These are phyloP conservation scores for Pyrrhosoma nymphula DNA, from an alignment of 2,888 invertebrate species.

Conservation along the genomic window DNA sequence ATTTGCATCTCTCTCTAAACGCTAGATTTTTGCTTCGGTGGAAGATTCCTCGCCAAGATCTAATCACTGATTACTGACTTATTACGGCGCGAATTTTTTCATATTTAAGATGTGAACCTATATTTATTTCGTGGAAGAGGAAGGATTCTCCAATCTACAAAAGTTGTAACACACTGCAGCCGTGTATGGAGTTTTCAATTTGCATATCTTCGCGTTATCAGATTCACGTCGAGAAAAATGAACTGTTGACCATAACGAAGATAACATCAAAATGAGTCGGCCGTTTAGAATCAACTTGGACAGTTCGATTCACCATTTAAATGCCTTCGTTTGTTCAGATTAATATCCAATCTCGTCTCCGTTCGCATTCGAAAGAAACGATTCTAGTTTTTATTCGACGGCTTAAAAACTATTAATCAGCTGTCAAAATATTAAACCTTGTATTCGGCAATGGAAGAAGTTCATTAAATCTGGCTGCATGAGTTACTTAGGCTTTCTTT, in stretches of 20 bases:
- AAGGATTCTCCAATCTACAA: background rate
- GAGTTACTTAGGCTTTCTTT: too few relatives aligned
- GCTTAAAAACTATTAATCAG: conserved; percentile 36
- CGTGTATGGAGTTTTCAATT: conserved; percentile 54
- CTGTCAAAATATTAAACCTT: conserved; percentile 28
- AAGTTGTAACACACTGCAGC: background rate
- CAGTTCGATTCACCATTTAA: conserved; percentile 63
- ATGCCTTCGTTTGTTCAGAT: conserved; percentile 62
- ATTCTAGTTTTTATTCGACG: conserved; percentile 34
- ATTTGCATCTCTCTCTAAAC: too few relatives aligned
- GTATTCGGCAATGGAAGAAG: background rate
- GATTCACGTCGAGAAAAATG: conserved; percentile 62
- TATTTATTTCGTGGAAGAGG: background rate
- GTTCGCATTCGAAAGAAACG: background rate
- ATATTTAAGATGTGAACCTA: background rate
- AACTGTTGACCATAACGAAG: conserved; percentile 40
- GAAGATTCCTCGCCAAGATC: background rate
- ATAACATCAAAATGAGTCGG: conserved; percentile 62
- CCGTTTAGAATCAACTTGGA: conserved; percentile 61
- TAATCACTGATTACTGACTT: background rate
- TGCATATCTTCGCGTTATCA: conserved; percentile 61
- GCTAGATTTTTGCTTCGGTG: too few relatives aligned
- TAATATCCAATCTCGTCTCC: conserved; percentile 47
- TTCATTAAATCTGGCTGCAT: background rate
- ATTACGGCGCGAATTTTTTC: background rate